phyloP scores from a whole-genome alignment of 2,113 vertebrate species.

The Zosterops pallidus region DNA sequence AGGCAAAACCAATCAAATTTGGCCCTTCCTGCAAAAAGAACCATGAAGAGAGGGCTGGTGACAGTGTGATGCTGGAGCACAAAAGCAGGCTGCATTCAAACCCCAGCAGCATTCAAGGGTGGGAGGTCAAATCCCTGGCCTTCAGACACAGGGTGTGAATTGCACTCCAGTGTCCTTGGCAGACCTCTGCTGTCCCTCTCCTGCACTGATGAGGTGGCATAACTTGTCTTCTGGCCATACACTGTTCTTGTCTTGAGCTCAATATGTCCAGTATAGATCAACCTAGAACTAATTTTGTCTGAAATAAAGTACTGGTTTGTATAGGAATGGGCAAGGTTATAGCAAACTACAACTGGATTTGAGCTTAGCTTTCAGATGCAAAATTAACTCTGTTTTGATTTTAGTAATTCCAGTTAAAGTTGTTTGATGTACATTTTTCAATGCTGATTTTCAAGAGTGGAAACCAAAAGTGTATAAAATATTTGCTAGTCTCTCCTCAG shows the following conservation, averaged over 20 bases:
- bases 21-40: background rate
- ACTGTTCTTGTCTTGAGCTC: background rate
- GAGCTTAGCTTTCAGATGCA: fast-evolving
- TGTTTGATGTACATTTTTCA: background rate
- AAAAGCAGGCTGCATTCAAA: background rate
- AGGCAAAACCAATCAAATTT: background rate
- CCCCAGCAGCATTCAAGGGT: background rate
- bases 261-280: background rate
- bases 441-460: background rate
- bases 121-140: background rate
- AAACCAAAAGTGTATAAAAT: background rate
- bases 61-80: background rate
- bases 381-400: background rate
- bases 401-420: background rate
- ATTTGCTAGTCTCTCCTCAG: background rate
- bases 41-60: background rate
- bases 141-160: background rate
- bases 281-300: background rate
- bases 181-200: background rate
- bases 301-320: background rate
- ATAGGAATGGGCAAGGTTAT: background rate
- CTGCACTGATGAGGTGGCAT: fast-evolving
- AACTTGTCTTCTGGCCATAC: background rate
- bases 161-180: background rate
- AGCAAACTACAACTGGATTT: background rate